Evolutionary conservation across 2,113 vertebrate species (phyloP), one percentile per base, ranked within the genome.

Genomic region (Gobio gobio): DNA sequence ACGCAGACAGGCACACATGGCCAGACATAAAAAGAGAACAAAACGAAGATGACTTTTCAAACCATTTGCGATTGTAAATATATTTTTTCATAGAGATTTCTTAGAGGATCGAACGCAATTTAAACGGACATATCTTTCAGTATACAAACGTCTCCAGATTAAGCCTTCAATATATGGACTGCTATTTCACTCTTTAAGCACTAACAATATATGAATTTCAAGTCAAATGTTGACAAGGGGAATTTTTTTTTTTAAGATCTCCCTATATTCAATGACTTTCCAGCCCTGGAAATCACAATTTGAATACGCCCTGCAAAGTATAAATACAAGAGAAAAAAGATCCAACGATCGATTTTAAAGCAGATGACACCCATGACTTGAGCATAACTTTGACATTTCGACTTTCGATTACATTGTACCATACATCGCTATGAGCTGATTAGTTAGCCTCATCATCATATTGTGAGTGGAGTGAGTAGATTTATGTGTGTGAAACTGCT

Each of bases 401-500:
- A 70, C 66, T 70, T 70, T 56, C 18, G 2, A 56, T 56, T 56
- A 7, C 18, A 56, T 20, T 40, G 3, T 13, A 5, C 26, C 20
- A 77, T 13, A 36, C 4, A 77, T 10, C 22, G 14, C 33, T 58
- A 13, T 7, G 56, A 64, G 22, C n/a, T 47, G 16, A 66, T 45
- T 45, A 49, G n/a, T 45, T 14, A 54, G 14, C 24, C 14, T 66
- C 3, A 18, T 20, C 33, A 66, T 66, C 45, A n/a, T 72, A 26
- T 61, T 72, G 36, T 33, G 26, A 45, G 36, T 76, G 3, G 13
- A 49, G 70, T 43, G 24, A 22, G 56, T 64, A 61, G 72, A 63
- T 77, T 10, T 59, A 66, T 76, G 51, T 70, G 80, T 72, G 75
- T 77, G 79, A 85, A 73, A 79, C 33, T 80, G 75, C 83, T 82